A percentile compares a stretch with the other conserved stretches of the same genome.
Conservation (phyloP, 2,113 vertebrate species). For the Lynx canadensis region DNA sequence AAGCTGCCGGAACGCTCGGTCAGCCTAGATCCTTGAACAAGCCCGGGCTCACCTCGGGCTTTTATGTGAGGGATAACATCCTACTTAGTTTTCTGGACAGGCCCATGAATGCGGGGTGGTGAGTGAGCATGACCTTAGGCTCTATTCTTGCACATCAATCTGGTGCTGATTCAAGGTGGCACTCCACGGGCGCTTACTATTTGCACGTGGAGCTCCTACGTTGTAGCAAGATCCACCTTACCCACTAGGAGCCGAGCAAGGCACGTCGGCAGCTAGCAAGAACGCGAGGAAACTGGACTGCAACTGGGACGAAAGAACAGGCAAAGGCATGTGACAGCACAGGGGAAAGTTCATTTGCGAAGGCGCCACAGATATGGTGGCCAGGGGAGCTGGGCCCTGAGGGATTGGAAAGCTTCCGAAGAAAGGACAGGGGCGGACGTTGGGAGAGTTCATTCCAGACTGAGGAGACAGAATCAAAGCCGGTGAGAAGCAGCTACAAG, state of each 20-base stretch:
- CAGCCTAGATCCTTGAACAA: background rate
- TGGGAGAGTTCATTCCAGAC: background rate
- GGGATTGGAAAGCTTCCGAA: background rate
- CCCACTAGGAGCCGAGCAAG: background rate
- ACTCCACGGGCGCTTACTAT: background rate
- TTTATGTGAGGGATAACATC: background rate
- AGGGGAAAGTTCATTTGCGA: background rate
- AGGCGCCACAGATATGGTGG: background rate
- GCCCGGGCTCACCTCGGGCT: background rate
- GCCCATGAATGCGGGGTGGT: background rate
- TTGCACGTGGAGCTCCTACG: background rate
- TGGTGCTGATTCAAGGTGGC: background rate
- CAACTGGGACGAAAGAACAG: background rate
- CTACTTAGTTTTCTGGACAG: background rate
- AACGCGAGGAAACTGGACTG: background rate
- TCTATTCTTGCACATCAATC: background rate
- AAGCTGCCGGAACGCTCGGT: background rate
- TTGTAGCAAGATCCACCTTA: background rate
- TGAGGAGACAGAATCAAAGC: background rate
- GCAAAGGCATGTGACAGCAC: background rate
- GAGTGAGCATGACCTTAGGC: background rate
- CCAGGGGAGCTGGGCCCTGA: background rate
- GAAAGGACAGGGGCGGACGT: background rate
- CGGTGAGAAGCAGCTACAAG: background rate
- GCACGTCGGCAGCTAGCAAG: background rate